Conservation (phyloP, 2,797 vertebrate genomes). For the Enteromius paludinosus region DNA sequence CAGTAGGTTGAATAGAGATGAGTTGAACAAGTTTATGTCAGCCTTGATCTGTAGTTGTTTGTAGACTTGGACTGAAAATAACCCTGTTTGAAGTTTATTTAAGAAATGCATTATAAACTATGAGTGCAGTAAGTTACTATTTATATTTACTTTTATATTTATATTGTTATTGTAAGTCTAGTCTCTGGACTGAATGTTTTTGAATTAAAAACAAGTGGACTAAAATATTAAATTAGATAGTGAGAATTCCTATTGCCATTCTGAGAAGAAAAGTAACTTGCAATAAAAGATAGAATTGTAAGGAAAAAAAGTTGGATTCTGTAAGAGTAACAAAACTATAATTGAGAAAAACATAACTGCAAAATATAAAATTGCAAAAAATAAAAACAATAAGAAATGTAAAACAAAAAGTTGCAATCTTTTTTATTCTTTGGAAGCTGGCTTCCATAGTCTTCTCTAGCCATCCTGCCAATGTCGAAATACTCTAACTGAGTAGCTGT, state of each 20-base stretch:
- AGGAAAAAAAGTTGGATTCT: not conserved
- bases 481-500: not conserved
- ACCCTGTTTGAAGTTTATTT: not conserved
- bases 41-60: not conserved
- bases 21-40: not conserved
- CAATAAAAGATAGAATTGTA: not conserved
- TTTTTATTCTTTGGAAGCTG: not conserved
- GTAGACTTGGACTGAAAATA: not conserved
- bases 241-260: not conserved
- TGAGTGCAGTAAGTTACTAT: not conserved
- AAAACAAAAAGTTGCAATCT: not conserved
- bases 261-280: not conserved
- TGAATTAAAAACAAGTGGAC: not conserved
- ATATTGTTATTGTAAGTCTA: not conserved
- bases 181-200: not conserved
- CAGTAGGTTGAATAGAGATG: not conserved
- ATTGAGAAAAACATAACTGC: not conserved
- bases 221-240: not conserved
- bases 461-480: not conserved
- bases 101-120: not conserved
- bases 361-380: not conserved
- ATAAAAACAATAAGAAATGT: not conserved
- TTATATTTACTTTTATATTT: not conserved
- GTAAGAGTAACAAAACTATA: not conserved
- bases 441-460: not conserved